Conservation (phyloP, 2,797 vertebrate genomes). For the Platalea minor region DNA sequence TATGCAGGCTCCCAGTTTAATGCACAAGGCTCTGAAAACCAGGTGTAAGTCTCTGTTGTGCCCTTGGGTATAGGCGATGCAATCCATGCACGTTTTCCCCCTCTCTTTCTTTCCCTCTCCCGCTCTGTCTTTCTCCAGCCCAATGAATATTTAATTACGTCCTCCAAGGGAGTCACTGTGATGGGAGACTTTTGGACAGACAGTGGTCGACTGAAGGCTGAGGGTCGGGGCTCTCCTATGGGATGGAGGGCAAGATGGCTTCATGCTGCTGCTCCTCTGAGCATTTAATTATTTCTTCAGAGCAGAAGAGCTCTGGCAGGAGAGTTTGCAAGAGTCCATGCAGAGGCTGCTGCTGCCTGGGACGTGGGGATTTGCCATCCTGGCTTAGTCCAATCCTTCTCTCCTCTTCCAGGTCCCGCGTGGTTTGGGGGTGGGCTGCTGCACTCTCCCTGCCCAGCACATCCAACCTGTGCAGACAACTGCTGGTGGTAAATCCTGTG, state of each 20-base stretch:
- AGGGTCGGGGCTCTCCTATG: rapidly evolving
- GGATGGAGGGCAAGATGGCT: not conserved
- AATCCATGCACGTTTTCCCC: not conserved
- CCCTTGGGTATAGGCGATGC: not conserved
- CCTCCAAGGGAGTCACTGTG: not conserved
- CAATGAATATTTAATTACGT: not conserved
- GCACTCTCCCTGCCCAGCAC: not conserved
- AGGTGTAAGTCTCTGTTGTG: not conserved
- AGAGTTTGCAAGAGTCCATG: not conserved
- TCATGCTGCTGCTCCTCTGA: not conserved
- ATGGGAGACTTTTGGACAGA: not conserved
- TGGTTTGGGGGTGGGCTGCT: not conserved
- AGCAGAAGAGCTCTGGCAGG: not conserved
- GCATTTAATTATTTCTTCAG: not conserved
- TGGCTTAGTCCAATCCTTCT: not conserved
- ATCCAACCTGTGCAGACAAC: not conserved
- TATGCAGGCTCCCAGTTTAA: not conserved
- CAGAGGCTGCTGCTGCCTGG: not conserved
- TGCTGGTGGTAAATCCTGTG: not conserved
- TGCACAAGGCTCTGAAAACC: not conserved
- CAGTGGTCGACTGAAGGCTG: not conserved
- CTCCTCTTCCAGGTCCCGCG: rapidly evolving
- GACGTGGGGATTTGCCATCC: not conserved
- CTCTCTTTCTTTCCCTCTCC: not conserved
- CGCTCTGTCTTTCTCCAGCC: not conserved